phyloP scores from a whole-genome alignment of 2,888 invertebrate genomes.

The Andrena flavipes region DNA sequence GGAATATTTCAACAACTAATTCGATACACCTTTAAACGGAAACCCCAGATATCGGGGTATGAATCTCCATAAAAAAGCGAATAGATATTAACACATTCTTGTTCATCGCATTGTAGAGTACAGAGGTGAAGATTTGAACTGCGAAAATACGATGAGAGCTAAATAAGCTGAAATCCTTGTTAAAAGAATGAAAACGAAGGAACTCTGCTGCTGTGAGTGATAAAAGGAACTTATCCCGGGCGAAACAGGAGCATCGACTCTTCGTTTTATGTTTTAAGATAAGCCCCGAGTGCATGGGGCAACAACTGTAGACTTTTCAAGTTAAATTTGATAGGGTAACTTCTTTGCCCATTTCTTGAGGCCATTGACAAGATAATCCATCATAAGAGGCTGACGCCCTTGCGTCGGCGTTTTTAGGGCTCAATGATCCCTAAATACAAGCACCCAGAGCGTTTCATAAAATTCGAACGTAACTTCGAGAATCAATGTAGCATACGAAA shows the following conservation, averaged over 20 bases:
- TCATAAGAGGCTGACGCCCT: neutral
- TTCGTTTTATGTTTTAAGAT: slow-evolving; percentile 3
- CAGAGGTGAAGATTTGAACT: neutral
- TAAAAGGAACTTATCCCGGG: neutral
- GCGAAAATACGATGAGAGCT: neutral
- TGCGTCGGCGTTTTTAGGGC: neutral
- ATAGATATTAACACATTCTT: neutral
- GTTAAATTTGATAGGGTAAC: slow-evolving; percentile 6
- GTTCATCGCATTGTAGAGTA: no score
- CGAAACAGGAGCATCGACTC: slow-evolving; percentile 3
- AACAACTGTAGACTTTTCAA: slow-evolving; percentile 1
- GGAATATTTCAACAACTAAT: slow-evolving; percentile 19
- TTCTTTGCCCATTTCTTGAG: neutral
- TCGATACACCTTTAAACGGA: neutral
- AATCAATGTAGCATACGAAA: neutral
- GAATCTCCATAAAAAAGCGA: no score
- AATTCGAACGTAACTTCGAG: neutral
- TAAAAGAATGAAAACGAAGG: neutral
- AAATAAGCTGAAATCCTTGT: neutral
- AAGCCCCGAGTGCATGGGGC: neutral
- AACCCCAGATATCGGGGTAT: neutral
- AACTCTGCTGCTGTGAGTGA: neutral
- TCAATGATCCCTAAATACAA: neutral
- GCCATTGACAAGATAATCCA: slow-evolving; percentile 8
- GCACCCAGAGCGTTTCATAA: neutral